Evolutionary conservation across 2,797 vertebrate genomes (phyloP).

Genomic region (Babyrousa celebensis): DNA sequence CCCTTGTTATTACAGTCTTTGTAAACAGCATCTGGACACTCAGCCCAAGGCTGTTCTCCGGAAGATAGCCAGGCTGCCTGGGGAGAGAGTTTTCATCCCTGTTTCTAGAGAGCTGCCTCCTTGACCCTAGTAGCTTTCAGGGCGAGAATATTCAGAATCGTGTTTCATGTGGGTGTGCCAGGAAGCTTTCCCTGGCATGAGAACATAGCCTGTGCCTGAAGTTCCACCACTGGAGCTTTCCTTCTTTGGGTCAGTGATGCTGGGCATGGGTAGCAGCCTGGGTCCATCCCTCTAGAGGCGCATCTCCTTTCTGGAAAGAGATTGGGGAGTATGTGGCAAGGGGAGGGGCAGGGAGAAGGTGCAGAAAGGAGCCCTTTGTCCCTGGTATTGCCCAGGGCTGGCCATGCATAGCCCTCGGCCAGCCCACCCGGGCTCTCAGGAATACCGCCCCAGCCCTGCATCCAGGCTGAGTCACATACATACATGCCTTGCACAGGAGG

Average conservation of each 20-base stretch:
- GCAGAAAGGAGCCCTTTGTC: neutral
- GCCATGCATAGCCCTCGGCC: neutral
- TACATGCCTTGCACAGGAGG: conserved; percentile 55
- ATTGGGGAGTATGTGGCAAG: too few species aligned
- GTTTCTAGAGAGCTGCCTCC: conserved; percentile 27
- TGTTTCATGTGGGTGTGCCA: neutral
- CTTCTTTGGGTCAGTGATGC: neutral
- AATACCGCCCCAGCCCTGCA: conserved; percentile 14
- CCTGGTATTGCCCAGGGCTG: neutral
- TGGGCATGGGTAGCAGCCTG: neutral
- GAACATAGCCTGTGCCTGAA: neutral
- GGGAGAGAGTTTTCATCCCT: conserved; percentile 1
- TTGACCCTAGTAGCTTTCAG: conserved; percentile 8
- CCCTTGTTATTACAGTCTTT: conserved; percentile 65
- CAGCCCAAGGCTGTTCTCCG: conserved; percentile 69
- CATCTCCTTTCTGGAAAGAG: conserved; percentile 4
- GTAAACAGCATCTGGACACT: conserved; percentile 84
- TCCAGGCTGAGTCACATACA: conserved; percentile 68
- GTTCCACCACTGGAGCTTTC: neutral
- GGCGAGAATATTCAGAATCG: neutral
- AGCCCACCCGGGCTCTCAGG: conserved; percentile 8
- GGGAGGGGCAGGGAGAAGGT: neutral
- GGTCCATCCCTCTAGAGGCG: neutral
- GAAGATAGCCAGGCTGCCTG: conserved; percentile 71
- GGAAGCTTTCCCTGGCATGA: neutral